These are phyloP conservation scores for Drosophila lini DNA, from an alignment of 1,140 invertebrate species.

Conservation along the genomic window DNA sequence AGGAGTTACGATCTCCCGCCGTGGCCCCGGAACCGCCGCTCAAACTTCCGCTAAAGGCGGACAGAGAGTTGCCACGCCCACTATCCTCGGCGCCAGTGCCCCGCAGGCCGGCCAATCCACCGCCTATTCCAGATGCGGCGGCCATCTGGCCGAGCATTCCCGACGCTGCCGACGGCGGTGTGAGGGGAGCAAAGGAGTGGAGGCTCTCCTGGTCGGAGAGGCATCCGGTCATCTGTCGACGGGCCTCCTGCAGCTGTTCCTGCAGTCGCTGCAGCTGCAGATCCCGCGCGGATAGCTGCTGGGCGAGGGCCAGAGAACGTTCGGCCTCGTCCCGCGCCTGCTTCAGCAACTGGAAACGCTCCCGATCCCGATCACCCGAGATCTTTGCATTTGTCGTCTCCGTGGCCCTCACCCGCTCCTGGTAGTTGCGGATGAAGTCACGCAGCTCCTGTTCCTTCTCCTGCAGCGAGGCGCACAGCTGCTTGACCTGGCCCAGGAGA, in stretches of 20 bases:
- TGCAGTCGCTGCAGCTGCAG: constrained; percentile 93
- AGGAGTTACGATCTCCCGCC: constrained; percentile 89
- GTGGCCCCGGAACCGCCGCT: constrained; percentile 86
- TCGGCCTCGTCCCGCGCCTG: constrained; percentile 96
- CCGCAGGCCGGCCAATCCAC: constrained; percentile 81
- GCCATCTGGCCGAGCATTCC: constrained; percentile 84
- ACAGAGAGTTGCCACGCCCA: constrained; percentile 85
- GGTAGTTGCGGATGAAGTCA: constrained; percentile 97
- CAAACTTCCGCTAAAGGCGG: constrained; percentile 84
- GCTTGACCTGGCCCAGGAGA: constrained; percentile 97
- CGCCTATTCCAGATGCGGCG: constrained; percentile 86
- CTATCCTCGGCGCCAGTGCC: constrained; percentile 86
- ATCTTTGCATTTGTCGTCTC: constrained; percentile 88
- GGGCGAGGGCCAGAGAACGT: constrained; percentile 92
- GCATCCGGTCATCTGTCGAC: constrained; percentile 89
- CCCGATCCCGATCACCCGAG: constrained; percentile 93
- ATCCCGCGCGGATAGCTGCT: constrained; percentile 93
- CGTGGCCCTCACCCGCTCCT: constrained; percentile 88
- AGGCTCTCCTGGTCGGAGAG: constrained; percentile 90
- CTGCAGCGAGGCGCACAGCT: constrained; percentile 95
- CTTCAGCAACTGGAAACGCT: constrained; percentile 93
- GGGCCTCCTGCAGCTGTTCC: constrained; percentile 92
- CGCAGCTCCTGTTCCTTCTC: constrained; percentile 96
- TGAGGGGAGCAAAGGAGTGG: constrained; percentile 86
- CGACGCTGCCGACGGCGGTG: constrained; percentile 80